Evolutionary conservation across 2,888 invertebrate genomes (phyloP).

Genomic region (Podabrus alpinus): DNA sequence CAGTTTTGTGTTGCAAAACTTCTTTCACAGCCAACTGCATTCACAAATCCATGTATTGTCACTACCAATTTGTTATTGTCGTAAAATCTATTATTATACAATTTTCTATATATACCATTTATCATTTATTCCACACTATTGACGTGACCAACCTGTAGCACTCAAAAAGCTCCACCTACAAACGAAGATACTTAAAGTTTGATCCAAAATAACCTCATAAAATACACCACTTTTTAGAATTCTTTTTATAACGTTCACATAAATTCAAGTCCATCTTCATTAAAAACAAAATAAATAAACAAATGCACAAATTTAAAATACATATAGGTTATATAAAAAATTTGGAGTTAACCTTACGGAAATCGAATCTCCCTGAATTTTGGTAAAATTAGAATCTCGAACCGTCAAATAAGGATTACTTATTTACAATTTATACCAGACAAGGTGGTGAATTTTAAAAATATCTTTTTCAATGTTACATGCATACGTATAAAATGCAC

Average conservation of each 20-base stretch:
- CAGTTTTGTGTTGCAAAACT: conserved; percentile 29
- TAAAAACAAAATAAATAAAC: neutral
- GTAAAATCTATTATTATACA: conserved; percentile 16
- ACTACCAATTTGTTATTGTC: conserved; percentile 23
- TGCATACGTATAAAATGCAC: neutral
- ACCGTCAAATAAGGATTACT: neutral
- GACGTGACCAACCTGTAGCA: neutral
- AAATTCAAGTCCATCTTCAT: neutral
- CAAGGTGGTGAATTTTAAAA: neutral
- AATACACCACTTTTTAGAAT: neutral
- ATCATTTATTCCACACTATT: conserved; percentile 6
- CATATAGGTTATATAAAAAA: no score
- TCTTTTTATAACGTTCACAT: neutral
- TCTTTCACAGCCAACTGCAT: conserved; percentile 28
- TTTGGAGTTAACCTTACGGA: neutral
- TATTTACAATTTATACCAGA: neutral
- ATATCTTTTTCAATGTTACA: neutral
- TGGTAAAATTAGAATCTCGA: neutral
- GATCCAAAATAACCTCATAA: neutral
- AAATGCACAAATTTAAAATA: neutral
- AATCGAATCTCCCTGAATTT: neutral
- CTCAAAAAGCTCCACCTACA: neutral
- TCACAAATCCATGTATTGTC: conserved; percentile 25
- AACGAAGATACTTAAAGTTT: neutral
- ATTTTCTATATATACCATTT: neutral